A percentile compares a stretch with the other conserved stretches of the same genome.
phyloP scores from a whole-genome alignment of 2,113 vertebrate genomes.

The Chaenogobius annularis region DNA sequence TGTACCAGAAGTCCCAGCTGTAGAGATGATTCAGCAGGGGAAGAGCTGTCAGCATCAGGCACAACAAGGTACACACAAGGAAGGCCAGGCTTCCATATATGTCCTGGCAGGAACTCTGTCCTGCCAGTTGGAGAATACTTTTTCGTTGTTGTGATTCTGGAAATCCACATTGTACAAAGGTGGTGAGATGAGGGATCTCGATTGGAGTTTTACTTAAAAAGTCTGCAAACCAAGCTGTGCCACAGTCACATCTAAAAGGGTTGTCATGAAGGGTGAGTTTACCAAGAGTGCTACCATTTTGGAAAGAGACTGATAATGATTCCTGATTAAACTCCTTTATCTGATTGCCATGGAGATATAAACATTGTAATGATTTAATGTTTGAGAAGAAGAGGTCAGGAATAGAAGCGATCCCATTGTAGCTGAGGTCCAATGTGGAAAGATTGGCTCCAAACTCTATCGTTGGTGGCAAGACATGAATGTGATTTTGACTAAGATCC shows the following conservation, averaged over 20 bases:
- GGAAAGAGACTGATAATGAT: slow-evolving; percentile 60
- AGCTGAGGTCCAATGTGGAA: slow-evolving; percentile 76
- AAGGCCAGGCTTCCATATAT: slow-evolving; percentile 75
- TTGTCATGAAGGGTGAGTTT: slow-evolving; percentile 77
- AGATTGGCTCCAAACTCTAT: slow-evolving; percentile 57
- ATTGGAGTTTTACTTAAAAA: slow-evolving; percentile 72
- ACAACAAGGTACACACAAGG: slow-evolving; percentile 61
- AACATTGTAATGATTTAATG: slow-evolving; percentile 35
- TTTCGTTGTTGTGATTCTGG: slow-evolving; percentile 70
- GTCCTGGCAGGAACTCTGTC: slow-evolving; percentile 83
- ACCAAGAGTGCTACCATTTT: slow-evolving; percentile 46
- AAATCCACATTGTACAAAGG: slow-evolving; percentile 72
- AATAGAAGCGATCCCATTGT: slow-evolving; percentile 74
- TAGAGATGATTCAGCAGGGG: slow-evolving; percentile 82
- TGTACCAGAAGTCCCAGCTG: slow-evolving; percentile 88
- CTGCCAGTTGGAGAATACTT: slow-evolving; percentile 69
- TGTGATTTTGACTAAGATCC: slow-evolving; percentile 73
- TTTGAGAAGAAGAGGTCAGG: slow-evolving; percentile 74
- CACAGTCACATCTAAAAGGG: slow-evolving; percentile 81
- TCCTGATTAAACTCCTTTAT: slow-evolving; percentile 68
- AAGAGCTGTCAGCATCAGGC: slow-evolving; percentile 57
- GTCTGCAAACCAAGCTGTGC: slow-evolving; percentile 77
- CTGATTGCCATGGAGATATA: slow-evolving; percentile 73
- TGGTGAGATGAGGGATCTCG: slow-evolving; percentile 75
- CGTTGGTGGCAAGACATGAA: slow-evolving; percentile 47